A percentile compares a stretch with the other conserved stretches of the same genome.
Evolutionary conservation across 2,888 invertebrate species (phyloP).

Genomic region (Agonum fuliginosum): DNA sequence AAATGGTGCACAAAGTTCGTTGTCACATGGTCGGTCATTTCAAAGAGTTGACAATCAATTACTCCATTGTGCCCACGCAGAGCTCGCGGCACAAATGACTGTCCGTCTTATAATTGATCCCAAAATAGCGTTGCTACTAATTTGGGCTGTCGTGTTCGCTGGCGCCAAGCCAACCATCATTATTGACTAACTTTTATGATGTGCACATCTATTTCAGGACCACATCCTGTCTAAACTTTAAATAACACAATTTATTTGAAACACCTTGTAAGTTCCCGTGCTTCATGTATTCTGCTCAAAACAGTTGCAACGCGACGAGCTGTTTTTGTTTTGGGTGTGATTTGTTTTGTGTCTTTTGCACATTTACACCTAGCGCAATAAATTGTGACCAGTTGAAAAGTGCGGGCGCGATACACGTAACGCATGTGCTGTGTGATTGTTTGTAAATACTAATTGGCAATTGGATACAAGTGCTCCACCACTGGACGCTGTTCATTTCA

Average conservation of each 20-base stretch:
- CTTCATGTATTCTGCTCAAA: conserved; percentile 39
- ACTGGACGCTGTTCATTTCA: background rate
- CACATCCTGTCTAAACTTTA: conserved; percentile 54
- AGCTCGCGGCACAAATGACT: conserved; percentile 18
- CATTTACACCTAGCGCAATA: conserved; percentile 34
- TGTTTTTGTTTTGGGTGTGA: conserved; percentile 45
- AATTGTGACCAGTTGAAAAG: conserved; percentile 40
- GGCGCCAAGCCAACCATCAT: conserved; percentile 57
- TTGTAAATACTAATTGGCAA: conserved; percentile 50
- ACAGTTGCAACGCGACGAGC: conserved; percentile 39
- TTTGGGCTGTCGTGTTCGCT: conserved; percentile 52
- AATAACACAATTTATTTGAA: conserved; percentile 58
- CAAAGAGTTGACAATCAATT: conserved; percentile 48
- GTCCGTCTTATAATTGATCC: conserved; percentile 47
- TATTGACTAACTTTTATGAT: conserved; percentile 60
- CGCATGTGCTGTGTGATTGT: conserved; percentile 44
- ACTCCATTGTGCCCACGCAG: conserved; percentile 49
- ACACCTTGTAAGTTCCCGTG: conserved; percentile 39
- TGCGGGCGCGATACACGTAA: conserved; percentile 1
- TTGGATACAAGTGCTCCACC: conserved; percentile 18
- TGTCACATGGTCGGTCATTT: conserved; percentile 37
- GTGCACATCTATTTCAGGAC: conserved; percentile 54
- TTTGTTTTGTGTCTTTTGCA: conserved; percentile 41
- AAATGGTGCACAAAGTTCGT: conserved; percentile 43
- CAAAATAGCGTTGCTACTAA: conserved; percentile 48